Evolutionary conservation across 2,888 invertebrate species (phyloP), one percentile per base, ranked within the genome.

Genomic region (Gastrophysa polygoni): DNA sequence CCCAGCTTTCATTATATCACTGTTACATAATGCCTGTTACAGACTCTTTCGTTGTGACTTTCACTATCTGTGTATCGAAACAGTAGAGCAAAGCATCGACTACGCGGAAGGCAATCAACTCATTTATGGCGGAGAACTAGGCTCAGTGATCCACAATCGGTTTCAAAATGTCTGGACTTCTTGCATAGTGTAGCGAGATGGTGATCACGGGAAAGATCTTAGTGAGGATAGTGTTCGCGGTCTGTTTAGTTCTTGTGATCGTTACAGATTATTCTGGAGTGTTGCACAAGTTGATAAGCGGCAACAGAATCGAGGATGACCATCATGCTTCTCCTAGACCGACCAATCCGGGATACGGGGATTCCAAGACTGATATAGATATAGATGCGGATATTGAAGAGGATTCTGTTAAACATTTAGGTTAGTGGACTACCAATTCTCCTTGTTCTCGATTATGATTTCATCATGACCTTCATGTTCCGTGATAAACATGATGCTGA

Each of bases 191-290:
- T 10, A 38, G 14, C n/a, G 34, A 24, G 10, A 81, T 81, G 80
- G 75, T 78, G 57, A 66, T 71, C 43, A 68, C 77, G 43, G 77
- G 80, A 55, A 80, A 79, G 72, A 76, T 80, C 43, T 71, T 81
- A 29, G 80, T 86, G 46, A 82, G 85, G 6, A 76, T 86, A 44
- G 82, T 85, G 62, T 83, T 86, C 74, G 81, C 85, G 63, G 74
- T 85, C 38, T 84, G 85, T 64, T 81, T 86, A 76, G 82, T 86
- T 68, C 76, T 86, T 60, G 81, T 86, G 64, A 79, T 87, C 61
- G 82, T 85, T 61, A 84, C 85, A 34, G 86, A 87, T 75, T 85
- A 86, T 73, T 83, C 82, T 4, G 80, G 82, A 34, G 74, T 86
- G 44, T 74, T 86, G 32, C 78, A 82, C 28, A 82, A 82, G 56